A percentile compares a stretch with the other conserved stretches of the same genome.
These are phyloP conservation scores for Xanthia icteritia DNA, from an alignment of 2,888 invertebrate genomes.

Conservation along the genomic window DNA sequence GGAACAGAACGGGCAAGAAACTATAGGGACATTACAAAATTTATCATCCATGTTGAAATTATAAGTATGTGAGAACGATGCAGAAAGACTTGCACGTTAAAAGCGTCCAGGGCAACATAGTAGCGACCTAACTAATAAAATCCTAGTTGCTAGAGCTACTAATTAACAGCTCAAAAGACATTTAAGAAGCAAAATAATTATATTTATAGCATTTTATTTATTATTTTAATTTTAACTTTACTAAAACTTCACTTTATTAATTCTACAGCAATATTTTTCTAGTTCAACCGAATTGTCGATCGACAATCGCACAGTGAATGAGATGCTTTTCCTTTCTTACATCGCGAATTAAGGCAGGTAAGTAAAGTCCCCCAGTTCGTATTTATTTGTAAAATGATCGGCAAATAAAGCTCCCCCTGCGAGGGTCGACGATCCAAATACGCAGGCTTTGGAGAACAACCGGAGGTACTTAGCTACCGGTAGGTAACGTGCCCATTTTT, in stretches of 20 bases:
- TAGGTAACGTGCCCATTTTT: not conserved
- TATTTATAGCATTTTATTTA: too few relatives aligned
- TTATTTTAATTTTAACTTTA: not conserved
- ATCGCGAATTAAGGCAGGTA: slow-evolving; percentile 73
- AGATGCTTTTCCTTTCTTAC: slow-evolving; percentile 54
- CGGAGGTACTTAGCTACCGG: slow-evolving; percentile 19
- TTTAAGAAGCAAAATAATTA: too few relatives aligned
- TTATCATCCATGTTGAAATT: too few relatives aligned
- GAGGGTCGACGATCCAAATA: slow-evolving; percentile 69
- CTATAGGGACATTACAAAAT: too few relatives aligned
- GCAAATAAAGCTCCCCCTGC: slow-evolving; percentile 77
- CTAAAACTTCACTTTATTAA: not conserved
- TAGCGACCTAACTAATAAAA: too few relatives aligned
- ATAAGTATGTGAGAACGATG: too few relatives aligned
- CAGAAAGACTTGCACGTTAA: too few relatives aligned
- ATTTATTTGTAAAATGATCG: slow-evolving; percentile 88
- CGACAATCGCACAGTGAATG: slow-evolving; percentile 58
- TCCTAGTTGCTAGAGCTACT: too few relatives aligned
- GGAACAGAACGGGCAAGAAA: too few relatives aligned
- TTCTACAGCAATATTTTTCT: not conserved
- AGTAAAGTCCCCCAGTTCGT: slow-evolving; percentile 72
- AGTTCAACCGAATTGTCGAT: not conserved
- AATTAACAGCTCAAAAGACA: too few relatives aligned
- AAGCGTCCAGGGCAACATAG: too few relatives aligned
- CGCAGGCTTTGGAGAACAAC: slow-evolving; percentile 64